Evolutionary conservation across 1,140 invertebrate genomes (phyloP), one percentile per base, ranked within the genome.

Genomic region (Diploscapter pachys): DNA sequence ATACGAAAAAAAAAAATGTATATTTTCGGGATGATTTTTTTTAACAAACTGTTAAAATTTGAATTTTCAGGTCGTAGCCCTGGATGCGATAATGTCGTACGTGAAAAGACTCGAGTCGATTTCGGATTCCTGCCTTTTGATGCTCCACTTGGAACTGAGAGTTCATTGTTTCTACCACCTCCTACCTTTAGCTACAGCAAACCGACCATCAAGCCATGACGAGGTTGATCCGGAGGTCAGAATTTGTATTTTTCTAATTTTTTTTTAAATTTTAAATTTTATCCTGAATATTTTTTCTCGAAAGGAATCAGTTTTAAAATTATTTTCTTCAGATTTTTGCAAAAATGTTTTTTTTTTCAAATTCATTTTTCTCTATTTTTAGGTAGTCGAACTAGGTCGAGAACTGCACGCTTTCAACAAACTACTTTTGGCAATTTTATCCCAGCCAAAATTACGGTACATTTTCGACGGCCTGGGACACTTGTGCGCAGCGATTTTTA

Each of bases 81-180:
- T 63, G 5, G 57, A 55, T 5, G 86, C 87, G 4, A 78, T 89
- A 48, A 83, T 87, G 63, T 88, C 89, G 71, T 88, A 94, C 11
- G 91, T 92, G 1, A 87, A 90, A 73, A 91, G 92, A 74, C 94
- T 95, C 81, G 91, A 93, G 83, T 92, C 94, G 79, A 88, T 96
- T 62, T 91, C 93, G 0, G 92, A 96, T 82, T 94, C 92, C 55
- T 95, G 93, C 85, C 89, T 97, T 56, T 86, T 97, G 13, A 90
- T 96, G 52, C 86, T 98, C 50, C 94, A 97, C 89, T 88, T 97
- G 79, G 95, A 97, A 89, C 88, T 93, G 63, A 89, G 94, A 75
- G 93, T 96, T 53, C 93, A 96, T 83, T 96, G 94, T 86, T 96
- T 96, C 86, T 93, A 93, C 86, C 94, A 95, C 87, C 87, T 97